Evolutionary conservation across 2,888 invertebrate genomes (phyloP), one percentile per base, ranked within the genome.

Genomic region (Catocala fraxini): DNA sequence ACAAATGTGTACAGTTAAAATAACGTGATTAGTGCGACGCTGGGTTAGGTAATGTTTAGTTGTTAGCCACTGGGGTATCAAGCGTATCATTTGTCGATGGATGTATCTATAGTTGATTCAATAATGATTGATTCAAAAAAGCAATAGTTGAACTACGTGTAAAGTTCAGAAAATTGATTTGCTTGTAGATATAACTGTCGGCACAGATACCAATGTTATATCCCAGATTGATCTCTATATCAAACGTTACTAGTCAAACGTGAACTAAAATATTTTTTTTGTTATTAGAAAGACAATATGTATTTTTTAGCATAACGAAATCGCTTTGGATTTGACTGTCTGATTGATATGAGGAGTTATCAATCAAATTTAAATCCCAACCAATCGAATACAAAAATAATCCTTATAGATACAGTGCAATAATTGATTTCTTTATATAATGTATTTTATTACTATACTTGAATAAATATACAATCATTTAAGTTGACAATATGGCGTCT

Each of bases 171-270:
- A 39, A 47, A 49, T 52, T 61, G 56, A 56, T 52, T 61, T 46
- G 34, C 39, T 52, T 56, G 10, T 69, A 41, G 56, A 60, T 51
- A 56, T 15, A 39, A 56, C 59, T 71, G 66, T 75, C 65, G 72
- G 68, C 59, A 59, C 62, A 46, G 54, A 49, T 25, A 68, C 69
- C 61, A 67, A 71, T 39, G 67, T 56, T 71, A 60, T 57, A 61
- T 59, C 63, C 67, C 68, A 72, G 71, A 77, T 79, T 88, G 92
- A 93, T 93, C 93, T 93, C 93, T 87, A 82, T 84, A 82, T 85
- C 79, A 83, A 87, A 88, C 89, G 87, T 90, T 89, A 89, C 93
- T 93, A 93, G 93, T 93, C 93, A 92, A 86, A 86, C 82, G 84
- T 87, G 84, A 85, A 85, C 77, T 84, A 66, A 65, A 71, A 84